Percentiles rank a stretch among this genome's conserved stretches.
Conservation (phyloP, 2,888 invertebrate species). For the Meteorus cinctellus region DNA sequence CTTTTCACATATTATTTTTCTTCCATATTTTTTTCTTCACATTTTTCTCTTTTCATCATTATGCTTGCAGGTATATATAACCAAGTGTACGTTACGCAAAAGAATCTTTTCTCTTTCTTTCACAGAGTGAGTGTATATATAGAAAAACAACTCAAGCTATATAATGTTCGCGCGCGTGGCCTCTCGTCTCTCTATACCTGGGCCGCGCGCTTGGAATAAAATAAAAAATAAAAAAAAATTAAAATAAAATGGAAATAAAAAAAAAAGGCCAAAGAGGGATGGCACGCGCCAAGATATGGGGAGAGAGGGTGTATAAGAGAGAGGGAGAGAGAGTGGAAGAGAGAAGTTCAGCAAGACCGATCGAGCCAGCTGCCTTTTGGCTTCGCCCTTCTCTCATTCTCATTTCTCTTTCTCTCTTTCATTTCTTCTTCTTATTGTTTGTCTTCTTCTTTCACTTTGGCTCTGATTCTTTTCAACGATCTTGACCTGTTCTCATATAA, state of each 20-base stretch:
- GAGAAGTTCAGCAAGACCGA: slow-evolving; percentile 48
- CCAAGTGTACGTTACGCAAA: slow-evolving; percentile 49
- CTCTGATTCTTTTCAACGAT: slow-evolving; percentile 34
- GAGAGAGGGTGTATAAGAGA: slow-evolving; percentile 43
- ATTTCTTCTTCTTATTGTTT: slow-evolving; percentile 9
- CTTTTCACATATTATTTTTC: slow-evolving; percentile 29
- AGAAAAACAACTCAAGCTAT: neutral
- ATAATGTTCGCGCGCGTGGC: slow-evolving; percentile 38
- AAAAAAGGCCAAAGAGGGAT: slow-evolving; percentile 49
- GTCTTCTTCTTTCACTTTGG: slow-evolving; percentile 25
- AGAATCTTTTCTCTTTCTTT: slow-evolving; percentile 39
- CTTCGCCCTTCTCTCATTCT: slow-evolving; percentile 40
- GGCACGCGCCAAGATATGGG: slow-evolving; percentile 59
- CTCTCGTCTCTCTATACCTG: slow-evolving; percentile 12
- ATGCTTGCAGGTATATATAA: slow-evolving; percentile 34
- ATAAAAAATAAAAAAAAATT: slow-evolving; percentile 47
- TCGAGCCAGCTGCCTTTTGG: slow-evolving; percentile 45
- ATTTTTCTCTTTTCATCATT: slow-evolving; percentile 17
- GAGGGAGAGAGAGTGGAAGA: slow-evolving; percentile 40
- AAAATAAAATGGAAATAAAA: slow-evolving; percentile 36
- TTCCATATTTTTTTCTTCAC: neutral
- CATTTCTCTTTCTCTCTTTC: slow-evolving; percentile 13
- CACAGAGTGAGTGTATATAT: slow-evolving; percentile 14
- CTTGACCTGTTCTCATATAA: slow-evolving; percentile 23
- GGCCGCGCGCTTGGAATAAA: slow-evolving; percentile 35